Evolutionary conservation across 2,797 vertebrate genomes (phyloP), one percentile per base, ranked within the genome.

Genomic region (Enteromius argenteus): DNA sequence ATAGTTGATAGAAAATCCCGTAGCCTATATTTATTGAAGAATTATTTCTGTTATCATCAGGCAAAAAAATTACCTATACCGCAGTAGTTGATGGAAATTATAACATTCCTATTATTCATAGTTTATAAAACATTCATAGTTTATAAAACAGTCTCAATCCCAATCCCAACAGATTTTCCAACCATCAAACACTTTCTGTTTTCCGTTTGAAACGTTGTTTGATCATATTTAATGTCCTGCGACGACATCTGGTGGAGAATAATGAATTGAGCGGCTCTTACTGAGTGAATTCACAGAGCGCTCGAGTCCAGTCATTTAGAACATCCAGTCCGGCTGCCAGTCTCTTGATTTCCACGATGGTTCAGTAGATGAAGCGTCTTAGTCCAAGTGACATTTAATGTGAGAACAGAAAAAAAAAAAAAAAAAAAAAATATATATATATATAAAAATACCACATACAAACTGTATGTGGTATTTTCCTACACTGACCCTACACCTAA

Each of bases 231-330:
- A 76, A 58, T 58, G 13, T 58, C 14, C 51, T 76, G 73, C 3
- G 17, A 10, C 21, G 51, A 76, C 73, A 76, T 76, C 73, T 76
- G 17, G 51, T 39, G 73, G 51, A 76, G 3, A 15, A 39, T 23
- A 39, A 76, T 39, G 73, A 19, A 17, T 39, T 11, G 3, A 37
- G 19, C 8, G 15, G 15, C 44, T 32, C 23, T 72, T 49, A 49
- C 23, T 72, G 7, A 72, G 15, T 49, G 7, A 46, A 30, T 23
- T 7, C 5, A 5, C 5, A n/a, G 7, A 19, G 67, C 11, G 2
- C 19, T 35, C 23, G 30, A 35, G 7, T 27, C 30, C 15, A 35
- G 62, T 32, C 15, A 37, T 37, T 17, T 21, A 37, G 32, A 30
- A 17, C 11, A 27, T 32, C 30, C 14, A 64, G 60, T 3, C 2